A percentile compares a stretch with the other conserved stretches of the same genome.
These are phyloP conservation scores for Sebastes oblongus DNA, from an alignment of 2,797 vertebrate genomes.

Conservation along the genomic window DNA sequence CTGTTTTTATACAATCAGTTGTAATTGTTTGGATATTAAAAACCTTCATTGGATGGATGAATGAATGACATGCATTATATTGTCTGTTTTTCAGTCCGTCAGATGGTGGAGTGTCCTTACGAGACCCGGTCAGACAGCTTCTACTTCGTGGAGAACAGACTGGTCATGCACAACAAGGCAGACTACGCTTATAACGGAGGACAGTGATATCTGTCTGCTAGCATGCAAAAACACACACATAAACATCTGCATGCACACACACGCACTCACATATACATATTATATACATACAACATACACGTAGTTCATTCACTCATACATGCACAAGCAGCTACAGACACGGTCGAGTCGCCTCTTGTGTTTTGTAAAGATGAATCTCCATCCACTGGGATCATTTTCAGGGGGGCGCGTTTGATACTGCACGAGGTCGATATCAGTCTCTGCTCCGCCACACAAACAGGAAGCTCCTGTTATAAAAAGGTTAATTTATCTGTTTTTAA, in stretches of 20 bases:
- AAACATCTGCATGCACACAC: background rate
- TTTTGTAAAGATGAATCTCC: slow-evolving; percentile 5
- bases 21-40: background rate
- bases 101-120: slow-evolving; percentile 92
- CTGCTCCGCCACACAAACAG: background rate
- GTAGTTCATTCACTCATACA: background rate
- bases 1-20: background rate
- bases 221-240: background rate
- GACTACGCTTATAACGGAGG: slow-evolving; percentile 94
- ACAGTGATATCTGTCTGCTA: slow-evolving; percentile 64
- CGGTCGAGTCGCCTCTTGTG: background rate
- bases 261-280: background rate
- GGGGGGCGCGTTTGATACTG: slow-evolving; percentile 5
- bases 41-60: background rate
- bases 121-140: slow-evolving; percentile 95
- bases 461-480: background rate
- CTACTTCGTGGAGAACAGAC: slow-evolving; percentile 94
- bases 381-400: slow-evolving; percentile 1
- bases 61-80: background rate
- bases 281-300: slow-evolving; percentile 7
- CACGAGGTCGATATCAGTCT: background rate
- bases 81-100: slow-evolving; percentile 82
- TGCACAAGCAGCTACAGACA: background rate
- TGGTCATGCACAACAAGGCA: slow-evolving; percentile 97
- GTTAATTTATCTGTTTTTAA: slow-evolving; percentile 16